Evolutionary conservation across 2,113 vertebrate species (phyloP).

Genomic region (Origma solitaria): DNA sequence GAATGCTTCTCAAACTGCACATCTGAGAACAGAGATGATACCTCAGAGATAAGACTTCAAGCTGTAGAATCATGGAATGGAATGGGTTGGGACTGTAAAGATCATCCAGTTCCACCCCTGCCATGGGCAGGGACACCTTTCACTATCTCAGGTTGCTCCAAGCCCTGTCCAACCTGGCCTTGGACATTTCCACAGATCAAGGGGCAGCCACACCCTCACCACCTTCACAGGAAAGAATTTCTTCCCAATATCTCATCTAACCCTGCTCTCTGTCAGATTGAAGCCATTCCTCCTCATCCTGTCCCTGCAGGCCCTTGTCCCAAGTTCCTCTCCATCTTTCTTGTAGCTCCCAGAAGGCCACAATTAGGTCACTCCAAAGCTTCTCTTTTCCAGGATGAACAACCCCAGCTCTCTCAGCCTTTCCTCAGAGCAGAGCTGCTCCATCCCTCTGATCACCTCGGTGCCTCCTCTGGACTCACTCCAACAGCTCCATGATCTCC

Average conservation of each 20-base stretch:
- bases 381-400: neutral
- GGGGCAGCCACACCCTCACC: fast-evolving
- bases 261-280: neutral
- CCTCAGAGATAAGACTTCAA: neutral
- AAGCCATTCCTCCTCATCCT: neutral
- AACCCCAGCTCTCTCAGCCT: neutral
- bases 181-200: neutral
- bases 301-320: neutral
- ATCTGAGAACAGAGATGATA: neutral
- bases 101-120: neutral
- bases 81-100: neutral
- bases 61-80: neutral
- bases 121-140: neutral
- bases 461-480: neutral
- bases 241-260: neutral
- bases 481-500: neutral
- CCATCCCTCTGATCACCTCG: neutral
- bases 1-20: neutral
- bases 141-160: neutral
- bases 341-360: neutral
- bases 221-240: fast-evolving
- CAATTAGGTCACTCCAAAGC: neutral
- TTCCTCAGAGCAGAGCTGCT: neutral
- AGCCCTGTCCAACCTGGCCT: fast-evolving
- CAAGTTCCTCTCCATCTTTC: neutral